Conservation (phyloP, 2,113 vertebrate genomes). For the Ciconia maguari region DNA sequence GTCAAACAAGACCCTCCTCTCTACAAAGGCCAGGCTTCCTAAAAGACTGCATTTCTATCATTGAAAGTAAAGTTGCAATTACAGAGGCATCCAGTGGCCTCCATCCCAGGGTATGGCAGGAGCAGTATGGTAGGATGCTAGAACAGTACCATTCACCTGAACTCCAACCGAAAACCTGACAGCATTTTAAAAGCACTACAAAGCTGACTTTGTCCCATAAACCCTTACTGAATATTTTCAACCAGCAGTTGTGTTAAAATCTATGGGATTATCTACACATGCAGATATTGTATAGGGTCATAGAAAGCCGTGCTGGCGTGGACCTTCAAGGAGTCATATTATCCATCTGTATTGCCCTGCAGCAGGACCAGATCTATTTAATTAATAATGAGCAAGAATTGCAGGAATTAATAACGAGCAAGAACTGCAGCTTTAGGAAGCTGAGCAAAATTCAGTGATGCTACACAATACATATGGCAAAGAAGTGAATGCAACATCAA, state of each 20-base stretch:
- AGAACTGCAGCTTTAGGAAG: not conserved
- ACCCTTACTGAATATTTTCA: not conserved
- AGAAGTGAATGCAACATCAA: not conserved
- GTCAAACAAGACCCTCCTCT: not conserved
- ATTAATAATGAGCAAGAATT: not conserved
- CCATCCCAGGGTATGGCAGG: not conserved
- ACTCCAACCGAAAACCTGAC: not conserved
- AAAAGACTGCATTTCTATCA: not conserved
- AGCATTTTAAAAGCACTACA: not conserved
- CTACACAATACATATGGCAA: not conserved
- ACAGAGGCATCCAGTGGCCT: not conserved
- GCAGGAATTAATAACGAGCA: not conserved
- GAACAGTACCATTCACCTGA: not conserved
- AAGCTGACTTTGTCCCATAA: not conserved
- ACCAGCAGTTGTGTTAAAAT: not conserved
- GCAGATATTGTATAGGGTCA: not conserved
- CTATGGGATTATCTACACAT: not conserved
- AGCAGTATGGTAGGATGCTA: not conserved
- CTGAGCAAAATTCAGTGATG: not conserved
- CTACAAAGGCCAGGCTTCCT: not conserved
- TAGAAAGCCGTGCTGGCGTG: not conserved
- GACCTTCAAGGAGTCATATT: not conserved
- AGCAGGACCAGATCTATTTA: not conserved
- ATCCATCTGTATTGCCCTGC: not conserved
- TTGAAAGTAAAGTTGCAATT: not conserved